Evolutionary conservation across 1,140 invertebrate species (phyloP).

Genomic region (Micrasema minimum): DNA sequence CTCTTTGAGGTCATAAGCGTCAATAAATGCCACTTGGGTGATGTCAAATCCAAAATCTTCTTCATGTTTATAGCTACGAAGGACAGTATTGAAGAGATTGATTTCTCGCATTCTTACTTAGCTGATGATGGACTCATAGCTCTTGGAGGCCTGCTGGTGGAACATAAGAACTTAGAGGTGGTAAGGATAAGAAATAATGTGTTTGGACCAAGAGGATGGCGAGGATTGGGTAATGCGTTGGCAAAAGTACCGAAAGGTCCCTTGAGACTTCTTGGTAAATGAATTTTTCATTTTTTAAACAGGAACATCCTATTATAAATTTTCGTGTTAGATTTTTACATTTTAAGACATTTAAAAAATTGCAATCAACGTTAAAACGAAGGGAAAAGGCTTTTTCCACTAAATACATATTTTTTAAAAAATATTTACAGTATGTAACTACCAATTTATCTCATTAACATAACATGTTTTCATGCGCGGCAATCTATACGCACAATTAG

Average conservation of each 20-base stretch:
- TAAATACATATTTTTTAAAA: too few species aligned
- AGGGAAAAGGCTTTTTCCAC: too few species aligned
- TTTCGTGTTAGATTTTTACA: background rate
- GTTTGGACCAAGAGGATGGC: slow-evolving; percentile 61
- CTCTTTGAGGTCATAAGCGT: slow-evolving; percentile 60
- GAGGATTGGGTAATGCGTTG: slow-evolving; percentile 59
- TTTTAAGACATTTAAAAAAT: too few species aligned
- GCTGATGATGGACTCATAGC: slow-evolving; percentile 65
- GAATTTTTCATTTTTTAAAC: too few species aligned
- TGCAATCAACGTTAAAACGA: too few species aligned
- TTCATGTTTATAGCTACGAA: slow-evolving; percentile 61
- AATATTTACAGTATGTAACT: too few species aligned
- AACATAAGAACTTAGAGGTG: slow-evolving; percentile 60
- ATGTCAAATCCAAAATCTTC: slow-evolving; percentile 61
- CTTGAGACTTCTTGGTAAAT: slow-evolving; percentile 25
- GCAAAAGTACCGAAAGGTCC: background rate
- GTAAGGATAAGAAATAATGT: slow-evolving; percentile 62
- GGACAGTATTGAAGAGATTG: slow-evolving; percentile 61
- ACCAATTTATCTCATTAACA: too few species aligned
- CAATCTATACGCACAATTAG: too few species aligned
- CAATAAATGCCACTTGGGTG: slow-evolving; percentile 62
- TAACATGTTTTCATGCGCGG: too few species aligned
- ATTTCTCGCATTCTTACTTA: slow-evolving; percentile 65
- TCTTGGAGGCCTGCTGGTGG: slow-evolving; percentile 60
- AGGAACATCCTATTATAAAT: background rate